Evolutionary conservation across 2,113 vertebrate species (phyloP), one percentile per base, ranked within the genome.

Genomic region (Cavia porcellus): DNA sequence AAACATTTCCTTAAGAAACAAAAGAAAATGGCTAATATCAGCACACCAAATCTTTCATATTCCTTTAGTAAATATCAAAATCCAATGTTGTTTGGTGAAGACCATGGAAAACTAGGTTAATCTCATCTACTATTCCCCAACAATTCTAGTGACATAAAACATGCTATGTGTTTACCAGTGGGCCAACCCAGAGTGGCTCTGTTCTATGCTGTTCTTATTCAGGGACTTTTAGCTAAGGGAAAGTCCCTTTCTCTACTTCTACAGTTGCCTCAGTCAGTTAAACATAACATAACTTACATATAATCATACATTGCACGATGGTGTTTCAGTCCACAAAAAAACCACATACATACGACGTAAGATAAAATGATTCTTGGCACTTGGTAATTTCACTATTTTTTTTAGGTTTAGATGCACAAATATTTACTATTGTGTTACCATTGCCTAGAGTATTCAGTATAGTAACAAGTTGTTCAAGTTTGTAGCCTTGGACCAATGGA

Each of bases 11-110:
- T 24, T 57, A 57, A 81, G 30, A 10, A 75, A 81, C 42, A 72
- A 86, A 96, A 62, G 38, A 22, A 70, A 95, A 83, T 79, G 50
- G 59, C 19, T 30, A 94, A 38, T 38, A 93, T 55, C 12, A 96
- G 59, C 45, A 74, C 1, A 38, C 50, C 13, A 32, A 91, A 70
- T 72, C 59, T 70, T 86, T 72, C 28, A 30, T 47, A 84, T 83
- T 93, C 7, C 55, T 89, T 88, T 75, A 94, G 55, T 57, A 61
- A 88, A 28, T n/a, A 84, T 62, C 83, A 93, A 68, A 88, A 19
- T 0, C 19, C 22, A 68, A 30, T 81, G 70, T 90, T 90, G 80
- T 38, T 47, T 57, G 66, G n/a, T 45, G n/a, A 92, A 86, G 68
- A 80, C 55, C 70, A 66, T 52, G 38, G 20, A 62, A 89, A 55